These are phyloP conservation scores for Augochlora pura DNA, from an alignment of 1,140 invertebrate genomes.

Conservation along the genomic window DNA sequence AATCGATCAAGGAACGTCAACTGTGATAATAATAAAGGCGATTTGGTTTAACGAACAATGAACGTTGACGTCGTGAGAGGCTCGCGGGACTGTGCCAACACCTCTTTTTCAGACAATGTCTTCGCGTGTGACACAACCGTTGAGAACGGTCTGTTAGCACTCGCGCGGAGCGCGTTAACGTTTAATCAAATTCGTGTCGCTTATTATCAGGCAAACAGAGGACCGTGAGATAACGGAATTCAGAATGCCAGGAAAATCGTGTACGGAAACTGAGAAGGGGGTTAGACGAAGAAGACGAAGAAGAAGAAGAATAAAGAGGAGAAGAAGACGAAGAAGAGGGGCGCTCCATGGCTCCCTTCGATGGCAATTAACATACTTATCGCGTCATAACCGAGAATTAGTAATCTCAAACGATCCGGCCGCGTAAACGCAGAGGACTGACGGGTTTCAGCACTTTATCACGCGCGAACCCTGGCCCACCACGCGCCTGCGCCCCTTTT, in stretches of 20 bases:
- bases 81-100: not conserved
- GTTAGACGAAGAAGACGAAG: not conserved
- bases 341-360: not conserved
- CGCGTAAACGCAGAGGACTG: not conserved
- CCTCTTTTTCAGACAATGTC: not conserved
- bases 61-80: too few species aligned
- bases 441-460: slow-evolving; percentile 32
- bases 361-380: slow-evolving; percentile 36
- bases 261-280: too few species aligned
- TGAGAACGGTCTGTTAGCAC: not conserved
- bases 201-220: slow-evolving; percentile 31
- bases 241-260: slow-evolving; percentile 4
- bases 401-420: slow-evolving; percentile 36
- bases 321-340: not conserved
- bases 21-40: too few species aligned
- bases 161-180: slow-evolving; percentile 9
- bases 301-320: too few species aligned
- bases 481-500: not conserved
- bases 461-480: slow-evolving; percentile 18
- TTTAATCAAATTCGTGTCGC: slow-evolving; percentile 35
- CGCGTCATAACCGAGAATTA: slow-evolving; percentile 39
- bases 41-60: too few species aligned
- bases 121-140: not conserved
- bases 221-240: slow-evolving; percentile 8
- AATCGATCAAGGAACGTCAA: too few species aligned